Conservation (phyloP, 2,113 vertebrate species). For the Petroica traversi region DNA sequence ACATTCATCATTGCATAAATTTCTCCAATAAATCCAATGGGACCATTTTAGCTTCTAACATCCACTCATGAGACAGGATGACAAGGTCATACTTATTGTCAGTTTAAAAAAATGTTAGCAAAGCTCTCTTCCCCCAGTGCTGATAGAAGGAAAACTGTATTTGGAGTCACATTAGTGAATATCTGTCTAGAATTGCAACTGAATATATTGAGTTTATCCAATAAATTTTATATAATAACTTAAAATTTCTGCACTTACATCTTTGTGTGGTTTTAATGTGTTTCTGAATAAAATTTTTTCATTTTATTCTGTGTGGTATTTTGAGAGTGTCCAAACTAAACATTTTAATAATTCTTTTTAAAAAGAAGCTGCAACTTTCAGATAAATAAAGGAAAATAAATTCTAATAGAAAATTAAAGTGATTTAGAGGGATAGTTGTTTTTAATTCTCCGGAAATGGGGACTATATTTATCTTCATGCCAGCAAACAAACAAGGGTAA, state of each 20-base stretch:
- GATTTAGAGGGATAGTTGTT: background rate
- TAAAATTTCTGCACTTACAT: background rate
- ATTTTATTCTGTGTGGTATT: background rate
- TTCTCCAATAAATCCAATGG: background rate
- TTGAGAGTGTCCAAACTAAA: background rate
- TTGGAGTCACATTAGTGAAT: background rate
- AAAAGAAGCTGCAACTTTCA: background rate
- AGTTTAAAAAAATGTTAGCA: background rate
- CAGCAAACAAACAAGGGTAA: background rate
- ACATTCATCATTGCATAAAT: background rate
- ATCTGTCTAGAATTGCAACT: background rate
- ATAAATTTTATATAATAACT: background rate
- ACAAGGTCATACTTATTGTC: background rate
- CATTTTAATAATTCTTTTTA: background rate
- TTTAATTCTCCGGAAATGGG: background rate
- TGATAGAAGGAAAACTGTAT: background rate
- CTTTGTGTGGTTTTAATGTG: background rate
- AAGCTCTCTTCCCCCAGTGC: background rate
- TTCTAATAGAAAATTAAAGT: background rate
- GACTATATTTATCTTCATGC: constrained; percentile 28
- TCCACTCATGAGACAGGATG: background rate
- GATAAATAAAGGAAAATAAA: background rate
- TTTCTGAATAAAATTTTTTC: constrained; percentile 44
- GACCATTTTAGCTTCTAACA: background rate
- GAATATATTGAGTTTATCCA: background rate